Evolutionary conservation across 1,140 invertebrate species (phyloP), one percentile per base, ranked within the genome.

Genomic region (Octopus bimaculoides): DNA sequence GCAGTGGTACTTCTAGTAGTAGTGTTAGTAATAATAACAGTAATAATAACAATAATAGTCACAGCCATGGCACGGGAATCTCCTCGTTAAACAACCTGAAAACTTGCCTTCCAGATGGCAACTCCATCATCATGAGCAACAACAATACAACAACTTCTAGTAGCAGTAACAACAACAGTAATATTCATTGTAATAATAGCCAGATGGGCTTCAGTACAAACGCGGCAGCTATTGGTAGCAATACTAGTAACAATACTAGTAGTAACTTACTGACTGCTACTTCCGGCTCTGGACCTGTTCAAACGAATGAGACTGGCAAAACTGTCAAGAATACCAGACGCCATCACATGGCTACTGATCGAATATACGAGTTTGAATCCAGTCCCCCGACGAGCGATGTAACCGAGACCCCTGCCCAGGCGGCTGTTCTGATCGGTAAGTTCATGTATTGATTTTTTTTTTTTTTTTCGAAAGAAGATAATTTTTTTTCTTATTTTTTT

Each of bases 321-420:
- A 71, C 17, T 71, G 14, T 3, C 14, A 71, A 71, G 66, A 71
- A 71, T 5, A 71, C 17, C 7, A 0, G 66, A 17, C 17, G 66
- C 66, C 17, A 20, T 14, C 17, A 20, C 14, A 20, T 20, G 5
- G 66, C 66, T 9, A 71, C 66, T 6, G 66, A 71, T 14, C 66
- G 66, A 71, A 71, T 71, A 14, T 71, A 71, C 26, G 66, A 71
- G 66, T 71, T 71, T 71, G 66, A 71, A 71, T 71, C 66, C 5
- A 71, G 66, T 71, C 66, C 66, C 5, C 66, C 66, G 26, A 71
- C 66, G 26, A 71, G 66, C 26, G 66, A 71, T 6, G 9, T 20
- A 5, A 71, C 17, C 7, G 66, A 71, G 7, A n/a, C 66, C 26
- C 66, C 66, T 20, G 26, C 26, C 14, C 66, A n/a, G 17, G 26